phyloP scores from a whole-genome alignment of 2,888 invertebrate genomes.

The Ormyrus nitidulus region DNA sequence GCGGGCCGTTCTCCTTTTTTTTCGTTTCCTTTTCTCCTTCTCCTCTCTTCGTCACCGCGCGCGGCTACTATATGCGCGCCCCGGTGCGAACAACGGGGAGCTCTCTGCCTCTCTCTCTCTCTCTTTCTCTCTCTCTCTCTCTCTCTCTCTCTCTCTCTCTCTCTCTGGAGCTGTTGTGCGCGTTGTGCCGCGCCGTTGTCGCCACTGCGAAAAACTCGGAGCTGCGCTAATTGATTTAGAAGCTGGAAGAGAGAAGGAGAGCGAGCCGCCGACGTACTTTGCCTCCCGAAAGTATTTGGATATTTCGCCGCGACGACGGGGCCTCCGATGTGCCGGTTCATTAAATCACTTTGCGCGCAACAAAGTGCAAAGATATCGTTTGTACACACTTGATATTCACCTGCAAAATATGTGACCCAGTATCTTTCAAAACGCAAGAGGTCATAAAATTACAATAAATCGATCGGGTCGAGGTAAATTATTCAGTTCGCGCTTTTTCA shows the following conservation, averaged over 20 bases:
- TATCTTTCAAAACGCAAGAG: not conserved
- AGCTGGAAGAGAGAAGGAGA: not conserved
- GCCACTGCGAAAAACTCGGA: conserved; percentile 31
- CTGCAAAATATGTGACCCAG: not conserved
- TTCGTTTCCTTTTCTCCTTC: conserved; percentile 19
- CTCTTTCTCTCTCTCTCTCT: not conserved
- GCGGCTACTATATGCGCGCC: conserved; percentile 15
- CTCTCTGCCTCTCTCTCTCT: not conserved
- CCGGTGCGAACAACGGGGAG: conserved; percentile 42
- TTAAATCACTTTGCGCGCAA: not conserved
- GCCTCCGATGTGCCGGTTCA: conserved; percentile 35
- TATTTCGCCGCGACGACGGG: too few species aligned
- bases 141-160: conserved; percentile 3
- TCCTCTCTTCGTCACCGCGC: conserved; percentile 1
- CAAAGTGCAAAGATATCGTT: not conserved
- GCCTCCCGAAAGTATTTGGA: too few species aligned
- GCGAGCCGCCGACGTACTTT: too few species aligned
- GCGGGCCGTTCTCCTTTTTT: conserved; percentile 11
- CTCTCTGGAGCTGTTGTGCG: not conserved
- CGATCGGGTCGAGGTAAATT: too few species aligned
- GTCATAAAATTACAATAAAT: too few species aligned
- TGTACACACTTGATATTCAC: not conserved
- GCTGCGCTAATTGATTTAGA: conserved; percentile 52
- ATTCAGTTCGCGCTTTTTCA: too few species aligned
- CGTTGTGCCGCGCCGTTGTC: not conserved